These are phyloP conservation scores for Drosophila neutralis DNA, from an alignment of 2,888 invertebrate species.

Conservation along the genomic window DNA sequence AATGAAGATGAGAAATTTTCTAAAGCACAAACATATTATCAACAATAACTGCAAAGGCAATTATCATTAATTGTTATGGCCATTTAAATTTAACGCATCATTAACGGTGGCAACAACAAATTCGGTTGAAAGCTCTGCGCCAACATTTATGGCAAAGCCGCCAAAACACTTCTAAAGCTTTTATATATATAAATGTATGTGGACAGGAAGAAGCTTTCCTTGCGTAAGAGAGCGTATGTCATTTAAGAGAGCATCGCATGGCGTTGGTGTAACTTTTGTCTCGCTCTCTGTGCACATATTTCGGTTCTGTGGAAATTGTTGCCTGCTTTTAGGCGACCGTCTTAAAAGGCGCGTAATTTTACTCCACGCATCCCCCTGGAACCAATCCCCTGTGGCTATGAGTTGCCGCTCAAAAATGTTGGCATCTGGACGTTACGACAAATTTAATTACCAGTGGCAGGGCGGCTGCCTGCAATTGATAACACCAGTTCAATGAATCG, in stretches of 20 bases:
- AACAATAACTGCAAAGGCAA: conserved; percentile 75
- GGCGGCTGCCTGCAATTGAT: conserved; percentile 60
- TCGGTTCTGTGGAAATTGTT: conserved; percentile 25
- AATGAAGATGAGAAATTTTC: conserved; percentile 34
- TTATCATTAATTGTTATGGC: conserved; percentile 79
- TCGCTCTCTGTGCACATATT: conserved; percentile 11
- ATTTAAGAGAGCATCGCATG: conserved; percentile 50
- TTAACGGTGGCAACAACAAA: conserved; percentile 56
- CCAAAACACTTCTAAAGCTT: conserved; percentile 37
- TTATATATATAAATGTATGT: neutral
- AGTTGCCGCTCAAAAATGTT: conserved; percentile 23
- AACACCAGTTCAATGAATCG: conserved; percentile 70
- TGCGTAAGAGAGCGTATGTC: conserved; percentile 8
- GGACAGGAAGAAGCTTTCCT: conserved; percentile 43
- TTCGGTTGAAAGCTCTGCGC: conserved; percentile 38
- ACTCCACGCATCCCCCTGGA: neutral
- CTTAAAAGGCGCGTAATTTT: conserved; percentile 31
- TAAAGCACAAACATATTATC: conserved; percentile 58
- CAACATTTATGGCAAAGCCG: conserved; percentile 41
- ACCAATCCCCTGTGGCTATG: neutral
- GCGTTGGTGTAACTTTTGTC: conserved; percentile 45
- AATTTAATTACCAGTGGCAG: conserved; percentile 70
- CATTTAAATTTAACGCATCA: conserved; percentile 81
- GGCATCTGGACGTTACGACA: conserved; percentile 66
- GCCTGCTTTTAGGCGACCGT: conserved; percentile 61